These are phyloP conservation scores for Dryobota labecula DNA, from an alignment of 2,888 invertebrate species.

Conservation along the genomic window DNA sequence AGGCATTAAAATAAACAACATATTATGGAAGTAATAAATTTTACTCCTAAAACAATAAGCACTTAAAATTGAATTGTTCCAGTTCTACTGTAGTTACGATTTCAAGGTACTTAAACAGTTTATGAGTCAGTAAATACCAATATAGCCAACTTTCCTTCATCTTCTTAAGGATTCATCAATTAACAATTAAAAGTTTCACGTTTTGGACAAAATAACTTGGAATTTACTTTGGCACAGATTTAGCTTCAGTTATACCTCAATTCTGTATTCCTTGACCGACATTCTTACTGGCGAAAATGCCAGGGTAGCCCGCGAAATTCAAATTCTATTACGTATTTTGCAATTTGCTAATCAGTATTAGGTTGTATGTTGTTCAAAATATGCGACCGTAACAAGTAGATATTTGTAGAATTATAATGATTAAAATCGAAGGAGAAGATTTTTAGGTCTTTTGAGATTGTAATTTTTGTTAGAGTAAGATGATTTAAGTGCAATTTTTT, in stretches of 20 bases:
- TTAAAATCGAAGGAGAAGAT: too few relatives aligned
- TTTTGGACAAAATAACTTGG: conserved; percentile 70
- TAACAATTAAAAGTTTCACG: conserved; percentile 81
- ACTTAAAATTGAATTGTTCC: conserved; percentile 14
- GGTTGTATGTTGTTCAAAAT: neutral
- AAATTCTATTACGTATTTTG: neutral
- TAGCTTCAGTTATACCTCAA: conserved; percentile 27
- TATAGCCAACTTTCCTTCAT: conserved; percentile 34
- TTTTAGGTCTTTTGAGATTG: too few relatives aligned
- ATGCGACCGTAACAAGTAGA: neutral
- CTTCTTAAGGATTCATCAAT: conserved; percentile 73
- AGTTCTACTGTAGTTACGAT: neutral
- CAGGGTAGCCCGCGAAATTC: neutral
- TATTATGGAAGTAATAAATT: neutral
- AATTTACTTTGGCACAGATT: conserved; percentile 70
- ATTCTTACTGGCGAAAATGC: neutral
- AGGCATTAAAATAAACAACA: neutral
- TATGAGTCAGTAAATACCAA: conserved; percentile 28
- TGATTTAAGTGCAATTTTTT: too few relatives aligned
- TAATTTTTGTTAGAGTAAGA: too few relatives aligned
- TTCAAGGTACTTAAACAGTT: conserved; percentile 26
- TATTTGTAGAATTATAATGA: too few relatives aligned
- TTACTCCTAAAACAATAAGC: neutral
- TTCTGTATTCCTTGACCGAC: conserved; percentile 29
- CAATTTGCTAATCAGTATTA: neutral